Conservation (phyloP, 2,888 invertebrate species). For the Bellardia bayeri region DNA sequence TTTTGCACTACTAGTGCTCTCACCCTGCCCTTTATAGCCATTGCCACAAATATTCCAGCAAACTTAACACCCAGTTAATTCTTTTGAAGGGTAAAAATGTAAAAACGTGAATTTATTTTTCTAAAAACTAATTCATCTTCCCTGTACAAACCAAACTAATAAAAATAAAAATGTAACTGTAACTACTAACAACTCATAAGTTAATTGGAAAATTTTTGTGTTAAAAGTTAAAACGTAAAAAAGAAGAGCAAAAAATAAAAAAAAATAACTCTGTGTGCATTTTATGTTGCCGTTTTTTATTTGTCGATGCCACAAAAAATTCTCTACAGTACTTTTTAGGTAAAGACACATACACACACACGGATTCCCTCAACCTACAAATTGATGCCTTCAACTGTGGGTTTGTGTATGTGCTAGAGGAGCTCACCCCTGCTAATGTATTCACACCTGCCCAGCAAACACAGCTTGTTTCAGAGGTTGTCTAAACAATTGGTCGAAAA, state of each 20-base stretch:
- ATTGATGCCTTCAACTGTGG: background rate
- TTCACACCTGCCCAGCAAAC: background rate
- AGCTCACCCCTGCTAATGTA: background rate
- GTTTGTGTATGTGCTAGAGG: background rate
- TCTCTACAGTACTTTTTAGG: constrained; percentile 57
- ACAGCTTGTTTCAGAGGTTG: no score
- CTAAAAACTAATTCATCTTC: constrained; percentile 57
- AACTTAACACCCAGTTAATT: constrained; percentile 24
- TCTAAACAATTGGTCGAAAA: no score
- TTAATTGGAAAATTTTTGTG: constrained; percentile 70
- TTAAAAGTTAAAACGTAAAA: constrained; percentile 46
- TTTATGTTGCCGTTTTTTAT: constrained; percentile 24
- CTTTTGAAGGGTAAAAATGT: background rate
- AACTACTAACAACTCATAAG: constrained; percentile 62
- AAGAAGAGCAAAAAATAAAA: constrained; percentile 21
- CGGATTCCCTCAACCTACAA: constrained; percentile 4
- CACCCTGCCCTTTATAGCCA: background rate
- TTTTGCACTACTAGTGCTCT: background rate
- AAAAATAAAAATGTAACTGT: constrained; percentile 41
- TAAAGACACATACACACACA: constrained; percentile 31
- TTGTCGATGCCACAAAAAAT: constrained; percentile 53
- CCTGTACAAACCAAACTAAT: constrained; percentile 34
- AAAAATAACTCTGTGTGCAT: constrained; percentile 31
- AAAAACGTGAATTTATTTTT: constrained; percentile 38
- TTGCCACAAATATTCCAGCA: constrained; percentile 43